Conservation (phyloP, 2,113 vertebrate species). For the Equus quagga region DNA sequence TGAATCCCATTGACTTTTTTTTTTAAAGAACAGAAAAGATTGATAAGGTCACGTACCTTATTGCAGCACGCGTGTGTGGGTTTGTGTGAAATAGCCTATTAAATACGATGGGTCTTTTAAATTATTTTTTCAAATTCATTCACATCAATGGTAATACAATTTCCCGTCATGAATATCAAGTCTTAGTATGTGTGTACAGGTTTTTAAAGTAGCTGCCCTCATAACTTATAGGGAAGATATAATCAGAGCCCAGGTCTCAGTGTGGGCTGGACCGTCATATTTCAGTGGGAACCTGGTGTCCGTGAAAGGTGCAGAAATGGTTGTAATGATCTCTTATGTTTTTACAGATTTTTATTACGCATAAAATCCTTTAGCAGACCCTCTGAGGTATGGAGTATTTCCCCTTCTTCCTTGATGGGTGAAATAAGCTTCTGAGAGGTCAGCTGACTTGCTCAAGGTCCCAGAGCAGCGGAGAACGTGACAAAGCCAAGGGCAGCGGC, state of each 20-base stretch:
- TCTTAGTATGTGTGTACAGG: background rate
- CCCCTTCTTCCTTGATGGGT: background rate
- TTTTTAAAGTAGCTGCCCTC: slow-evolving; percentile 52
- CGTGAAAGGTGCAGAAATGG: background rate
- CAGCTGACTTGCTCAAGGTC: background rate
- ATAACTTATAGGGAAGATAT: background rate
- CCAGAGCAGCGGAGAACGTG: background rate
- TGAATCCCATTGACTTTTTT: background rate
- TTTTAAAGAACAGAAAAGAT: slow-evolving; percentile 31
- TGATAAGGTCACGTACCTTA: background rate
- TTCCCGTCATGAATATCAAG: slow-evolving; percentile 59
- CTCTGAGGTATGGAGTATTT: slow-evolving; percentile 8
- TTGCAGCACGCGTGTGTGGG: background rate
- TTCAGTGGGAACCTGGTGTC: background rate
- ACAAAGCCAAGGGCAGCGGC: background rate
- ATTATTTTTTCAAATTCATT: slow-evolving; percentile 57
- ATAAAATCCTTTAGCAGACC: background rate
- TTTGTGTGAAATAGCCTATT: slow-evolving; percentile 51
- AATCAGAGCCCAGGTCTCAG: background rate
- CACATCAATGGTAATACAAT: background rate
- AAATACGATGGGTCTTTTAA: slow-evolving; percentile 50
- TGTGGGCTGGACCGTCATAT: background rate
- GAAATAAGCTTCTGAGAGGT: background rate
- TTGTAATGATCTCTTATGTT: background rate
- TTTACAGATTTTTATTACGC: background rate